These are phyloP conservation scores for Thymelicus lineola DNA, from an alignment of 2,888 invertebrate species.

Conservation along the genomic window DNA sequence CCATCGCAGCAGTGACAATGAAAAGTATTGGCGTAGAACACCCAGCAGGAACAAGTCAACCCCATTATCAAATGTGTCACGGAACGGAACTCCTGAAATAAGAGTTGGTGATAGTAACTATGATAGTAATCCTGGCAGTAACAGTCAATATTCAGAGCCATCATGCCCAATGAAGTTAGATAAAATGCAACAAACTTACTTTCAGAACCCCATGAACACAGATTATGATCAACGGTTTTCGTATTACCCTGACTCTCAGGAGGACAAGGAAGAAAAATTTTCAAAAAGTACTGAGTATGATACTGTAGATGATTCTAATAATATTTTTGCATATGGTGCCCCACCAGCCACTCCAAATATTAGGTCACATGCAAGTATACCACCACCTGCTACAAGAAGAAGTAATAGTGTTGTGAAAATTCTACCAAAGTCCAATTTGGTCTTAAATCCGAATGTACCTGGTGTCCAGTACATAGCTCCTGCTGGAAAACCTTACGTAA, in stretches of 20 bases:
- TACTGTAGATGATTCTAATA: constrained; percentile 60
- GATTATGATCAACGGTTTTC: constrained; percentile 69
- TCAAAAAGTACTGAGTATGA: constrained; percentile 76
- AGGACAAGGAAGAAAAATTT: constrained; percentile 76
- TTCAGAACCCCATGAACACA: constrained; percentile 47
- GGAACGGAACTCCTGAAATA: constrained; percentile 66
- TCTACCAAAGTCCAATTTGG: constrained; percentile 68
- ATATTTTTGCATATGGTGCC: constrained; percentile 62
- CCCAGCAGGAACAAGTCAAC: constrained; percentile 68
- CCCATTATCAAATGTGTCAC: constrained; percentile 59
- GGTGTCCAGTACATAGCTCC: constrained; percentile 69
- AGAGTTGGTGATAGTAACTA: constrained; percentile 65
- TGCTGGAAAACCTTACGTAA: constrained; percentile 66
- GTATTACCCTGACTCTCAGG: constrained; percentile 69
- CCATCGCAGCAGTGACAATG: constrained; percentile 65
- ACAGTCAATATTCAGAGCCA: constrained; percentile 55
- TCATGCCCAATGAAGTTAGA: constrained; percentile 65
- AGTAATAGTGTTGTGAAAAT: constrained; percentile 66
- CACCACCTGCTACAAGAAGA: constrained; percentile 57
- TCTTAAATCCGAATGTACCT: constrained; percentile 70
- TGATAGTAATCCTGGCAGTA: constrained; percentile 59
- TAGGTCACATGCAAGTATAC: constrained; percentile 57
- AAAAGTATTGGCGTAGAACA: constrained; percentile 74
- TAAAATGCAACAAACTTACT: constrained; percentile 66
- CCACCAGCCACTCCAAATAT: constrained; percentile 55